These are phyloP conservation scores for Morpho deidamia DNA, from an alignment of 2,888 invertebrate species.

Conservation along the genomic window DNA sequence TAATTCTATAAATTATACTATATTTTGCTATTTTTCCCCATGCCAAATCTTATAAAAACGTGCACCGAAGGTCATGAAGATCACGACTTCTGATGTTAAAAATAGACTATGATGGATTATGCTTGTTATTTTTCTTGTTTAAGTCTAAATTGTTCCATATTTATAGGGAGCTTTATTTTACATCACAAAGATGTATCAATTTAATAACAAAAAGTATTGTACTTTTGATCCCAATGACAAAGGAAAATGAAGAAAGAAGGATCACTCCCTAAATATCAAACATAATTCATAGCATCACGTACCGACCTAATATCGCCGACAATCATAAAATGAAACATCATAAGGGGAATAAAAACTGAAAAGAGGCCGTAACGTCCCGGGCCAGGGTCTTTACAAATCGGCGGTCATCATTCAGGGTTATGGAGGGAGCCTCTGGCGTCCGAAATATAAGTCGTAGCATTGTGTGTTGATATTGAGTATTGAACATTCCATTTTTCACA, in stretches of 20 bases:
- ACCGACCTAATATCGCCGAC: conserved; percentile 54
- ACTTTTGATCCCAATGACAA: not conserved
- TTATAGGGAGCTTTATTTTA: too few relatives aligned
- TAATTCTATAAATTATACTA: too few relatives aligned
- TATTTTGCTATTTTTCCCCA: too few relatives aligned
- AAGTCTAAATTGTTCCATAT: too few relatives aligned
- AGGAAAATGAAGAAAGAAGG: conserved; percentile 4
- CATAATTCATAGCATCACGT: conserved; percentile 53
- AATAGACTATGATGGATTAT: too few relatives aligned
- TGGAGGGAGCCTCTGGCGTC: conserved; percentile 50
- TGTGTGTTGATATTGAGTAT: conserved; percentile 53
- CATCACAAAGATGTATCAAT: too few relatives aligned
- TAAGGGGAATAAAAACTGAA: conserved; percentile 72
- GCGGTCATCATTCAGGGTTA: conserved; percentile 71
- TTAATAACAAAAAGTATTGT: too few relatives aligned
- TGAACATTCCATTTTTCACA: conserved; percentile 59
- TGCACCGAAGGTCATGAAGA: too few relatives aligned
- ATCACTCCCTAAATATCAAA: conserved; percentile 29
- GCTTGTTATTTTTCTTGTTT: too few relatives aligned
- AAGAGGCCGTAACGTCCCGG: conserved; percentile 64
- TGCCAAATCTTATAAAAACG: too few relatives aligned
- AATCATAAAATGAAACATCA: conserved; percentile 75
- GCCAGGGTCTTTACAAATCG: conserved; percentile 70
- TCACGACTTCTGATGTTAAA: too few relatives aligned
- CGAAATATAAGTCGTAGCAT: conserved; percentile 65